Base-by-base conservation (phyloP, 2,797 vertebrate genomes). In the Chiroxiphia lanceolata region DNA sequence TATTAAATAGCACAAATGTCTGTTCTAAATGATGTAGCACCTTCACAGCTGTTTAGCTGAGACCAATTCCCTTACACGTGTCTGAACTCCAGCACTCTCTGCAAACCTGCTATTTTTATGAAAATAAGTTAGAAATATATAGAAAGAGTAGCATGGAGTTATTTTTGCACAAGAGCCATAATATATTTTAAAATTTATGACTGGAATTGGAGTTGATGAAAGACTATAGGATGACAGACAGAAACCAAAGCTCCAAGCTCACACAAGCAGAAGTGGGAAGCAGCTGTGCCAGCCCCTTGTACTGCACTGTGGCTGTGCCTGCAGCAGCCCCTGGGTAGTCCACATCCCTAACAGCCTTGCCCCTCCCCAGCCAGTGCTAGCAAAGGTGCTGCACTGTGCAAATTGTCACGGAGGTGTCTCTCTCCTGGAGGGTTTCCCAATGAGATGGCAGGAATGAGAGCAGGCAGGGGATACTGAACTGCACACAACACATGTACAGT, bases 401-500 rank as follows among this genome's bases (percentile, higher is more conserved):
- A 40, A 5, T 19, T 36, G 15, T 68, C 40, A 56, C 2, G 1
- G 79, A 61, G 89, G 67, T 86, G 72, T 64, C 36, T 27, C 44
- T 60, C 47, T 61, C 44, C 82, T 56, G 72, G 36, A 74, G 59
- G 10, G 50, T 33, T 68, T 81, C 53, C 40, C 57, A 51, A 27
- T 6, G 27, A 76, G n/a, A 31, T 10, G 42, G 59, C 60, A 69
- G 77, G 42, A 91, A 31, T 7, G 25, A 67, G 45, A 67, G 59
- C 29, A 29, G 69, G 34, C 40, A 64, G 26, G 47, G n/a, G 77
- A 65, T 6, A 48, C 71, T 36, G n/a, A 60, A 45, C 64, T 77
- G 34, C 2, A 3, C 17, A 13, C 38, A 67, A 36, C 11, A 12
- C n/a, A 11, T 2, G n/a, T 19, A 38, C 4, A 4, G n/a, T 2